A percentile compares a stretch with the other conserved stretches of the same genome.
Conservation (phyloP, 2,113 vertebrate genomes). For the Oncorhynchus keta region DNA sequence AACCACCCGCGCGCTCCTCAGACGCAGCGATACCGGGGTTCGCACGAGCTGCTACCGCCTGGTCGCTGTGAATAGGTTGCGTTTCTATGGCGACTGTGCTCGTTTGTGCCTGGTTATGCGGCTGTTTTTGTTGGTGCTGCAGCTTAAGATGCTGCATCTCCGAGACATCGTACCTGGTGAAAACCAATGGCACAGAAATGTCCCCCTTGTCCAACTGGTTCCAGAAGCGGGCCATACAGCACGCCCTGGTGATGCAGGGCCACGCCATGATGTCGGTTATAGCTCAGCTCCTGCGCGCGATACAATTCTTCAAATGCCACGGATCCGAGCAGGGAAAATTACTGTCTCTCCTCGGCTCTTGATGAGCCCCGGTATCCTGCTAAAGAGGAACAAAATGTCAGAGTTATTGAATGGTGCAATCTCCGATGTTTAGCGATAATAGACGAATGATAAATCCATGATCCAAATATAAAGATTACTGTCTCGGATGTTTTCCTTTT, state of each 20-base stretch:
- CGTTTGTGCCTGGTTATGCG: conserved; percentile 56
- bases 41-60: conserved; percentile 65
- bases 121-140: conserved; percentile 59
- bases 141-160: conserved; percentile 79
- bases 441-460: conserved; percentile 38
- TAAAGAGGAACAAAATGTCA: conserved; percentile 54
- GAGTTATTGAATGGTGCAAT: conserved; percentile 23
- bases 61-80: conserved; percentile 75
- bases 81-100: conserved; percentile 79
- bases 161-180: conserved; percentile 91
- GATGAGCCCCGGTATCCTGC: neutral
- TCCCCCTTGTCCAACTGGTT: conserved; percentile 96
- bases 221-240: conserved; percentile 98
- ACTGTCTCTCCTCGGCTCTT: neutral
- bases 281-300: neutral
- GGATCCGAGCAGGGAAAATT: neutral
- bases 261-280: conserved; percentile 83
- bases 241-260: conserved; percentile 96
- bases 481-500: neutral
- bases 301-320: neutral
- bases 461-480: neutral
- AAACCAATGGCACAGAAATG: conserved; percentile 93
- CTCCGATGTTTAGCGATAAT: neutral
- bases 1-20: conserved; percentile 73
- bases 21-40: conserved; percentile 50